These are phyloP conservation scores for Ammodytes marinus DNA, from an alignment of 2,113 vertebrate species.

Conservation along the genomic window DNA sequence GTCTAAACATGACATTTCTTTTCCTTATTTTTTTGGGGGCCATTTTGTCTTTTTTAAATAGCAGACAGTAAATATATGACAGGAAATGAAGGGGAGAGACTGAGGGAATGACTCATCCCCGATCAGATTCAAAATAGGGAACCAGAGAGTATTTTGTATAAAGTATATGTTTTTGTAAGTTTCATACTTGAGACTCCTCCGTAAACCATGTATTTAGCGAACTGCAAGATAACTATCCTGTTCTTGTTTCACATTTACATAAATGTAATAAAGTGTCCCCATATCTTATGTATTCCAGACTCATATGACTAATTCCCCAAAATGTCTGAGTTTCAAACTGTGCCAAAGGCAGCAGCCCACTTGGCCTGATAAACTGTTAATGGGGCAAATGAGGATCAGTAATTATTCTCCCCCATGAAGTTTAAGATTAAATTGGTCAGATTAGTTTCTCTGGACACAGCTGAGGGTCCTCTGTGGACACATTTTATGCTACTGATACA, in stretches of 20 bases:
- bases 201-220: conserved; percentile 9
- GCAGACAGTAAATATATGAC: not conserved
- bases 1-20: conserved; percentile 8
- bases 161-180: not conserved
- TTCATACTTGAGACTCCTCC: not conserved
- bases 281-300: conserved; percentile 36
- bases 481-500: conserved; percentile 39
- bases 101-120: not conserved
- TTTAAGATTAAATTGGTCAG: conserved; percentile 41
- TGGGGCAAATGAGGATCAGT: conserved; percentile 51
- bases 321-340: conserved; percentile 58
- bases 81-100: not conserved
- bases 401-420: conserved; percentile 64
- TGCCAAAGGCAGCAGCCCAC: conserved; percentile 53
- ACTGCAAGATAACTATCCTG: not conserved
- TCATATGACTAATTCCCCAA: conserved; percentile 31
- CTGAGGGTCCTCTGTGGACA: conserved; percentile 29
- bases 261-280: conserved; percentile 49
- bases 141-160: not conserved
- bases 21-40: not conserved
- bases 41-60: not conserved
- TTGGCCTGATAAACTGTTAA: conserved; percentile 71
- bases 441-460: conserved; percentile 52
- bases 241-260: conserved; percentile 8
- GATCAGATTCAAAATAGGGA: not conserved